Conservation (phyloP, 2,113 vertebrate genomes). For the Cynopterus brachyotis region DNA sequence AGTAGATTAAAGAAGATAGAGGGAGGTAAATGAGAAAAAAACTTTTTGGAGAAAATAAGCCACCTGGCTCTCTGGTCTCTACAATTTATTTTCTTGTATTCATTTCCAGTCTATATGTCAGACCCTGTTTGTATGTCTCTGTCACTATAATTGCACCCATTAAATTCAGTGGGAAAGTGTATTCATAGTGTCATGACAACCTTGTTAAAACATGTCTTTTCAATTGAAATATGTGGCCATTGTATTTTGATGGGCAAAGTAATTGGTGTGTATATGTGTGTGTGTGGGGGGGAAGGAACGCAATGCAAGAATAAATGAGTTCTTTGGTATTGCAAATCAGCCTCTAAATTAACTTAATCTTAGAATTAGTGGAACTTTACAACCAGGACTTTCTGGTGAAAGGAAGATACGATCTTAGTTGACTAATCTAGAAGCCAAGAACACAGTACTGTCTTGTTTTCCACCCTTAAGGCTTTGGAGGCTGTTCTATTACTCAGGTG, state of each 20-base stretch:
- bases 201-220: neutral
- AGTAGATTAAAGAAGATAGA: neutral
- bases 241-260: neutral
- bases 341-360: neutral
- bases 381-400: neutral
- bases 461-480: neutral
- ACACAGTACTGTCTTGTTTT: neutral
- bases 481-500: neutral
- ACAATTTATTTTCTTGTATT: neutral
- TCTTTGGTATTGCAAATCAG: neutral
- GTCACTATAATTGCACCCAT: neutral
- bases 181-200: neutral
- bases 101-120: neutral
- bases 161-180: neutral
- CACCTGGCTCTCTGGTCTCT: too few species aligned
- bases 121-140: neutral
- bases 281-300: neutral
- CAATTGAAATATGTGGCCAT: neutral
- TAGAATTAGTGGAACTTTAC: neutral
- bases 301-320: neutral
- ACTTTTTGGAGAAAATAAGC: neutral
- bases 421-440: neutral
- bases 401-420: neutral
- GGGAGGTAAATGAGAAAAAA: neutral
- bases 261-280: neutral